Base-by-base conservation (phyloP, 2,888 invertebrate species). In the Resseliella maxima region DNA sequence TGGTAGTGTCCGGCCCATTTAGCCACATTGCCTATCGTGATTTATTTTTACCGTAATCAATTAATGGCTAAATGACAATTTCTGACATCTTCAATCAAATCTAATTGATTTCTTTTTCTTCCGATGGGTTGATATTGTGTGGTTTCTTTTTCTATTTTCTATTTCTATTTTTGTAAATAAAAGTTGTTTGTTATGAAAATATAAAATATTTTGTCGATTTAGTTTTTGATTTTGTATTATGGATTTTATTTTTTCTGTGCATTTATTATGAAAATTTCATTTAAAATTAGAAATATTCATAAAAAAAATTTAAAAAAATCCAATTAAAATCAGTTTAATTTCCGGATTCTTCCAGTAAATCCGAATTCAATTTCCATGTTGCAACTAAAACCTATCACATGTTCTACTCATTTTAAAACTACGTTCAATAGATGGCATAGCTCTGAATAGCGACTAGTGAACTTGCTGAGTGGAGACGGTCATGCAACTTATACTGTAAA, bases 1-100 rank as follows among this genome's bases (percentile, higher is more conserved):
- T 24, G n/a, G 46, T 87, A 5, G 86, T 88, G 0, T 88, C 89
- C 85, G 86, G 89, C 81, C 88, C 89, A n/a, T 89, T 90, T 87
- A 64, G 86, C 31, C 89, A 89, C 87, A 88, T 89, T 85, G 88
- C 89, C 8, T 87, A 88, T 50, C 87, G 88, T 35, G 88, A 89
- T 59, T 87, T 89, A 36, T 89, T 89, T 27, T 81, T 86, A 27
- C 27, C n/a, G 5, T 59, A 24, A 59, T 27, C 6, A 27, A 59
- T 24, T 59, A 5, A 0, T 41, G 41, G 41, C 41, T 8, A 41
- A 5, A n/a, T 27, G 59, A 27, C n/a, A 59, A 24, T 24, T 18
- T 21, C 41, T 15, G 18, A 50, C 12, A 2, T 50, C 5, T 59
- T 59, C 59, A 27, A 59, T 24, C 27, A 59, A 50, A 50, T 24